Evolutionary conservation across 2,888 invertebrate species (phyloP).

Genomic region (Cephus pygmeus): DNA sequence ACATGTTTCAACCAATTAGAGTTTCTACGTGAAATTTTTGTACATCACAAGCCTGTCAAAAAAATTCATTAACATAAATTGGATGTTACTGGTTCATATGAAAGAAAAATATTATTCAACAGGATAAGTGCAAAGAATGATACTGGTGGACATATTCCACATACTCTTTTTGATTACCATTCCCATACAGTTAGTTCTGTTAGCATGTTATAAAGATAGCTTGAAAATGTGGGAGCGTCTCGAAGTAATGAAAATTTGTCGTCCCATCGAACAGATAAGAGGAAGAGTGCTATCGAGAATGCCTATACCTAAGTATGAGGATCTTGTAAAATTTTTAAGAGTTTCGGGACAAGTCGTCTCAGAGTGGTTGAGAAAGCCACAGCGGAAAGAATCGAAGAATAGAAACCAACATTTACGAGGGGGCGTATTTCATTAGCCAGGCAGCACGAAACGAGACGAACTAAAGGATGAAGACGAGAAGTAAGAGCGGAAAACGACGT

Average conservation of each 20-base stretch:
- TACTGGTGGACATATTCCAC: not conserved
- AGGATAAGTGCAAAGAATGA: not conserved
- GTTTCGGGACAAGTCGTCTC: not conserved
- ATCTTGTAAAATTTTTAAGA: not conserved
- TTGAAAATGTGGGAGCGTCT: not conserved
- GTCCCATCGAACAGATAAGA: not conserved
- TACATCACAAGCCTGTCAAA: not conserved
- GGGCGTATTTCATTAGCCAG: conserved; percentile 5
- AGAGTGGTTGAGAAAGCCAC: not conserved
- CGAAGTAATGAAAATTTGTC: not conserved
- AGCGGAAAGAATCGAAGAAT: not conserved
- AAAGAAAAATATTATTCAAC: not conserved
- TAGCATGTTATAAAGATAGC: not conserved
- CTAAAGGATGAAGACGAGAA: not conserved
- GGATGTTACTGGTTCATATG: not conserved
- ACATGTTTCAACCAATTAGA: not conserved
- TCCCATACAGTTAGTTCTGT: not conserved
- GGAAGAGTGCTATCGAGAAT: not conserved
- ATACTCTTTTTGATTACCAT: not conserved
- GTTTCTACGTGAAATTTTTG: not conserved
- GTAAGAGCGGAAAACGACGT: not conserved
- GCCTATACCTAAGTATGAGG: not conserved
- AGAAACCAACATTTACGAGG: not conserved
- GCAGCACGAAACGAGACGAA: not conserved
- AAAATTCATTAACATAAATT: not conserved